Evolutionary conservation across 2,113 vertebrate species (phyloP).

Genomic region (Seriola rivoliana): DNA sequence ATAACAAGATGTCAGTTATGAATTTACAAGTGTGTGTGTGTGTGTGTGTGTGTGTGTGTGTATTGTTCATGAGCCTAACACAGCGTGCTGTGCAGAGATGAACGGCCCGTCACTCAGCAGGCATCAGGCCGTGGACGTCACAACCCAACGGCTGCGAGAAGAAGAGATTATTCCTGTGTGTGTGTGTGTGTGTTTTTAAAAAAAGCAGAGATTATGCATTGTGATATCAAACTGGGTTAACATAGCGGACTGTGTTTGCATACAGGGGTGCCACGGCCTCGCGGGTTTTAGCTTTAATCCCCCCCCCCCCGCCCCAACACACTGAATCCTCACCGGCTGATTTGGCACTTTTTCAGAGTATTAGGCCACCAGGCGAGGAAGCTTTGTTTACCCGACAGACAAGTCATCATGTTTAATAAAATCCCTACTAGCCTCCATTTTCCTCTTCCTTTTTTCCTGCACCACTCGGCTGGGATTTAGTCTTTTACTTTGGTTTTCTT

Average conservation of each 20-base stretch:
- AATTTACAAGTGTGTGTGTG: conserved; percentile 30
- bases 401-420: conserved; percentile 71
- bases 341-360: conserved; percentile 81
- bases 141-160: conserved; percentile 79
- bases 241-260: conserved; percentile 74
- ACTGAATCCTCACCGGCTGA: conserved; percentile 74
- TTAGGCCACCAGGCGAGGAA: conserved; percentile 73
- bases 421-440: conserved; percentile 45
- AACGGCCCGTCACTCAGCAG: conserved; percentile 80
- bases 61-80: conserved; percentile 67
- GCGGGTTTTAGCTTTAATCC: conserved; percentile 74
- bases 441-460: not conserved
- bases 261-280: conserved; percentile 67
- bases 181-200: conserved; percentile 53
- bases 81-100: conserved; percentile 74
- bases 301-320: conserved; percentile 35
- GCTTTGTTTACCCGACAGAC: conserved; percentile 80
- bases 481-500: conserved; percentile 4
- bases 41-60: conserved; percentile 38
- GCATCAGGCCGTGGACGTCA: conserved; percentile 81
- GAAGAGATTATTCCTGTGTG: conserved; percentile 80
- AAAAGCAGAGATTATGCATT: conserved; percentile 84
- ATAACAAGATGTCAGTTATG: conserved; percentile 23
- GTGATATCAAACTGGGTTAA: conserved; percentile 83
- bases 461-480: conserved; percentile 12